Evolutionary conservation across 1,140 invertebrate species (phyloP), one percentile per base, ranked within the genome.

Genomic region (Thereuonema tuberculata): DNA sequence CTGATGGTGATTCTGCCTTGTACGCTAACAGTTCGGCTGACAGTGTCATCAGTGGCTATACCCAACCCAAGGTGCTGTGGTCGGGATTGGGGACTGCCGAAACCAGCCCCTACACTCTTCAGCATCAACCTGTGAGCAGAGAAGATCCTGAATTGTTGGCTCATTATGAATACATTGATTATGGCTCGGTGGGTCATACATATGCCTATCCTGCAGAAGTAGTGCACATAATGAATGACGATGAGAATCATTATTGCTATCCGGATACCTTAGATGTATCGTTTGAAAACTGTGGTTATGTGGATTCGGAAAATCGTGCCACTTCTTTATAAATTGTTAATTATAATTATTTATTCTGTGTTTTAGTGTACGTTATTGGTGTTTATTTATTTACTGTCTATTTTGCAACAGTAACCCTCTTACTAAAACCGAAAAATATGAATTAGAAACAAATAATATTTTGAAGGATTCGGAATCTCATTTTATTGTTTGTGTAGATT

Each of bases 141-240:
- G 53, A 55, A 17, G 53, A 55, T 15, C 53, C 53, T 14, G 24
- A 26, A 25, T 28, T 23, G 5, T 28, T 55, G 12, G 53, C 53
- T 55, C 53, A 55, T 28, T 55, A 55, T 25, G 53, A 55, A 14
- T 55, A 55, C 27, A 55, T 55, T 21, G 53, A 55, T 28, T 55
- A 55, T 21, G 53, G 53, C 17, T 55, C 53, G 27, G 14, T 55
- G 9, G 53, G 53, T 12, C 53, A 55, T 21, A 55, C 53, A 9
- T 55, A 55, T 21, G 53, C 53, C 25, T 55, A 55, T 29, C 53
- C 53, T 5, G 27, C 14, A 3, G 53, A 55, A 28, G 53, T 55
- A 5, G 53, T 55, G 53, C 23, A 25, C 3, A 55, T 55, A 9
- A 29, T 55, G 53, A 26, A 55, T 25, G 53, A 55, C 27, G 21